These are phyloP conservation scores for Zaprionus lachaisei DNA, from an alignment of 1,140 invertebrate genomes.

Conservation along the genomic window DNA sequence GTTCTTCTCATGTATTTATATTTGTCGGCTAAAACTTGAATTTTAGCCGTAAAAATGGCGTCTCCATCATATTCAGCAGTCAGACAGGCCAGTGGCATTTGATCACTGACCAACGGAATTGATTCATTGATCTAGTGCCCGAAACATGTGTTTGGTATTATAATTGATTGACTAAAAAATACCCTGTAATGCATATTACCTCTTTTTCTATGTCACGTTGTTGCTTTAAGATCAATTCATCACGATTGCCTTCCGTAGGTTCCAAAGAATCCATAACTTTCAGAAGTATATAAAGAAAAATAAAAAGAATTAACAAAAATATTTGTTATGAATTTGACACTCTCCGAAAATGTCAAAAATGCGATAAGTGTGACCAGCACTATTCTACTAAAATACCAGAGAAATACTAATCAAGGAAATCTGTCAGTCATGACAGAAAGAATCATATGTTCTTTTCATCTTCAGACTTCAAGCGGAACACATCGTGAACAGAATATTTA, in stretches of 20 bases:
- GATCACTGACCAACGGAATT: conserved; percentile 92
- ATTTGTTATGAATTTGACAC: conserved; percentile 28
- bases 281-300: background rate
- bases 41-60: conserved; percentile 93
- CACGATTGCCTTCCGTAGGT: conserved; percentile 89
- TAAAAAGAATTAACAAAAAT: conserved; percentile 13
- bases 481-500: background rate
- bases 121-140: conserved; percentile 92
- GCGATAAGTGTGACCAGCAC: conserved; percentile 2
- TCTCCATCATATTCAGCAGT: conserved; percentile 94
- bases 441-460: background rate
- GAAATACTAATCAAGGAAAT: background rate
- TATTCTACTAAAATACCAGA: background rate
- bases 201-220: conserved; percentile 96
- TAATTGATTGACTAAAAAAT: background rate
- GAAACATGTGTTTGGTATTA: conserved; percentile 9
- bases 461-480: background rate
- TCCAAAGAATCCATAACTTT: conserved; percentile 35
- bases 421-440: background rate
- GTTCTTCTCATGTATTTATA: conserved; percentile 91
- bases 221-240: conserved; percentile 96
- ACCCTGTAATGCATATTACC: conserved; percentile 85
- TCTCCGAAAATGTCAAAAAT: background rate
- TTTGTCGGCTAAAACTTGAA: conserved; percentile 90
- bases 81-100: conserved; percentile 89